These are phyloP conservation scores for Empidonax alnorum DNA, from an alignment of 2,113 vertebrate species.

Conservation along the genomic window DNA sequence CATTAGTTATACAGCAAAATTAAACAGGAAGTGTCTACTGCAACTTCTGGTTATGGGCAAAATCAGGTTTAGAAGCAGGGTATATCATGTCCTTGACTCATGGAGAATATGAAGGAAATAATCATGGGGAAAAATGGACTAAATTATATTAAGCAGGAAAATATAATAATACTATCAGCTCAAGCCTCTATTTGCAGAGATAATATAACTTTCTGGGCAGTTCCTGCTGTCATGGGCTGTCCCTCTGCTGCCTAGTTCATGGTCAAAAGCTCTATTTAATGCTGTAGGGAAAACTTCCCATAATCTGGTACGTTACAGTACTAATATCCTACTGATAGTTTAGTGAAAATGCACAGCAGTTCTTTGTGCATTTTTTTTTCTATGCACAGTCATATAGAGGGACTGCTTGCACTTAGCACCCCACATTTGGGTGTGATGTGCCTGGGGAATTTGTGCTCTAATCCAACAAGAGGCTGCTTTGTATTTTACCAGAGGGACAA, in stretches of 20 bases:
- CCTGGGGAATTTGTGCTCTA: neutral
- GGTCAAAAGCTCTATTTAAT: neutral
- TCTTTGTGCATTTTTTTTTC: neutral
- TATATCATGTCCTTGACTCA: neutral
- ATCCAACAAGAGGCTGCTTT: neutral
- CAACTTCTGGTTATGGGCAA: neutral
- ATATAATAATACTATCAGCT: slow-evolving; percentile 9
- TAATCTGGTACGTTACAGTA: neutral
- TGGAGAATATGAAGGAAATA: slow-evolving; percentile 18
- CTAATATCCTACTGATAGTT: neutral
- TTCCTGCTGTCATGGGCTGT: neutral
- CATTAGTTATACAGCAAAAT: neutral
- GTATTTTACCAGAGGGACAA: neutral
- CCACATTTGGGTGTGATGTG: neutral
- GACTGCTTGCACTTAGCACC: neutral
- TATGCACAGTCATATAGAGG: neutral
- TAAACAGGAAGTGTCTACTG: neutral
- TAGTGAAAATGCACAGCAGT: neutral
- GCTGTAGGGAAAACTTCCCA: neutral
- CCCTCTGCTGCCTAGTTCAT: neutral
- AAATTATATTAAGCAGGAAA: slow-evolving; percentile 13
- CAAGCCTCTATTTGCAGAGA: neutral
- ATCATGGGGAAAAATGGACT: neutral
- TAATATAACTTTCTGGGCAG: neutral
- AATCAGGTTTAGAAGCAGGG: neutral